Conservation (phyloP, 2,888 invertebrate species). For the Callinectes sapidus region DNA sequence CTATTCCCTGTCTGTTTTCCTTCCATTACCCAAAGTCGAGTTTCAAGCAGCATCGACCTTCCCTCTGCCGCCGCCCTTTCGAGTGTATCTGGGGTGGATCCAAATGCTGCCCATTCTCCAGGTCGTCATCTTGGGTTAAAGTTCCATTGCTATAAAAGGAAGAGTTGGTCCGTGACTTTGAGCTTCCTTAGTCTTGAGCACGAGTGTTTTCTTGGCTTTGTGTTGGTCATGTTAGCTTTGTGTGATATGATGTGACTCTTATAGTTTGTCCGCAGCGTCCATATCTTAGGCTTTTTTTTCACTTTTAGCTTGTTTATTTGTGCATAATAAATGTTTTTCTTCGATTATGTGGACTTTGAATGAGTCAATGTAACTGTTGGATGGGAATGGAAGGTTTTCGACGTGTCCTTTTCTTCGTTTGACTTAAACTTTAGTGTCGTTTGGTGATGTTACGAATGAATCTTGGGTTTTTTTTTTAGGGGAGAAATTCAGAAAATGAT, state of each 20-base stretch:
- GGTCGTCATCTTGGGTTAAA: background rate
- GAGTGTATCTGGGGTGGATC: background rate
- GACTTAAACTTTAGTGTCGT: too few species aligned
- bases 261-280: background rate
- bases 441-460: too few species aligned
- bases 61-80: background rate
- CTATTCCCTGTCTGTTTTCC: conserved; percentile 19
- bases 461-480: too few species aligned
- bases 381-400: background rate
- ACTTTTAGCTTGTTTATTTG: too few species aligned
- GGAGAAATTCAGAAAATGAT: too few species aligned
- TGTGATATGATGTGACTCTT: background rate
- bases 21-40: conserved; percentile 6
- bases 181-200: background rate
- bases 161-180: background rate
- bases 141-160: background rate
- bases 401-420: too few species aligned
- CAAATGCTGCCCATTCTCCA: background rate
- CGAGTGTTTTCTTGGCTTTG: background rate
- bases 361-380: background rate
- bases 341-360: background rate
- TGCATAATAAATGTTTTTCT: too few species aligned
- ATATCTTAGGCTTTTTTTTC: too few species aligned
- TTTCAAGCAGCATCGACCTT: conserved; percentile 28
- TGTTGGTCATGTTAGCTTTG: background rate